These are phyloP conservation scores for Argentina silus DNA, from an alignment of 2,797 vertebrate species.

Conservation along the genomic window DNA sequence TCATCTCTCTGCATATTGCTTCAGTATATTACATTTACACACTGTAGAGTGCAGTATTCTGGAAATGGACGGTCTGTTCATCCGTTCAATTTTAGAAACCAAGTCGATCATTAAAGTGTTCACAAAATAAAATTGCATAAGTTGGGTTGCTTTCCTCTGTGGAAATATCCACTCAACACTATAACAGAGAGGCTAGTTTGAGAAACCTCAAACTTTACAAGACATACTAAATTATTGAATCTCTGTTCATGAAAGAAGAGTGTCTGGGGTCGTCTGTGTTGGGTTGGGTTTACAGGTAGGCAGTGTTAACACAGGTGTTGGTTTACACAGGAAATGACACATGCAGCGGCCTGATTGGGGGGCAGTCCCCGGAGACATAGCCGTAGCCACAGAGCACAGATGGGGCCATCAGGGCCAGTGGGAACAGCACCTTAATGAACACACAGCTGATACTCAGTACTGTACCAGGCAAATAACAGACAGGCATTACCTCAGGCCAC, in stretches of 20 bases:
- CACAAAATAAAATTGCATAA: neutral
- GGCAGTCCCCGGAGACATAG: slow-evolving; percentile 63
- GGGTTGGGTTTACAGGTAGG: slow-evolving; percentile 76
- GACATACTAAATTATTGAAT: neutral
- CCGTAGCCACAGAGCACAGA: slow-evolving; percentile 80
- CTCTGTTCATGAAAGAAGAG: slow-evolving; percentile 65
- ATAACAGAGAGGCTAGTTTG: no score
- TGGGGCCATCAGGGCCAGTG: slow-evolving; percentile 77
- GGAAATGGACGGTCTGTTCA: slow-evolving; percentile 79
- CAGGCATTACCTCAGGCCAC: slow-evolving; percentile 70
- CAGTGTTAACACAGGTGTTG: slow-evolving; percentile 78
- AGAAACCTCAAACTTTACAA: neutral
- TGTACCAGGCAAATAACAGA: slow-evolving; percentile 79
- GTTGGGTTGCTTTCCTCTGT: slow-evolving; percentile 57
- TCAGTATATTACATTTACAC: slow-evolving; percentile 63
- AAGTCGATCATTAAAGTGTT: slow-evolving; percentile 47
- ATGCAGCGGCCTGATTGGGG: slow-evolving; percentile 78
- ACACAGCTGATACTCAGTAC: slow-evolving; percentile 75
- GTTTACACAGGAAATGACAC: slow-evolving; percentile 80
- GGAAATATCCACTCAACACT: slow-evolving; percentile 45
- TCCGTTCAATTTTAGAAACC: slow-evolving; percentile 77
- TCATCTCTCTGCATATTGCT: slow-evolving; percentile 78
- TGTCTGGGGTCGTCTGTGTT: slow-evolving; percentile 62
- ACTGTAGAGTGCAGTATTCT: slow-evolving; percentile 71
- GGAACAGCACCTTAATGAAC: slow-evolving; percentile 82